Evolutionary conservation across 1,140 invertebrate genomes (phyloP), one percentile per base, ranked within the genome.

Genomic region (Solen grandis): DNA sequence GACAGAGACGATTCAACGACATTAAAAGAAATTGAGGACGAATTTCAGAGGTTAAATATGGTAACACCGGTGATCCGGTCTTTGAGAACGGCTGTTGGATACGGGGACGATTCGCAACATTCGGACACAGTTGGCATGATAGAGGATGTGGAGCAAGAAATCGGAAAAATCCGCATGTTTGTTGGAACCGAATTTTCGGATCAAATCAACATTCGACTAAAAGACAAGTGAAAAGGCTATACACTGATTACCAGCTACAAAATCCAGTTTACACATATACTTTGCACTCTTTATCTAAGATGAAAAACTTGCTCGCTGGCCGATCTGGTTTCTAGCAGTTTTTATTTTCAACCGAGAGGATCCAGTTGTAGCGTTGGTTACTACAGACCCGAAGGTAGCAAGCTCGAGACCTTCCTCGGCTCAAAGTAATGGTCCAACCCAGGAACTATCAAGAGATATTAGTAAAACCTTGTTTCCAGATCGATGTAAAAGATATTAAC

Each of bases 71-170:
- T 74, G 14, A 35, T 27, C 27, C 33, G 38, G 10, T 22, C 27
- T 22, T 76, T 55, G 35, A 27, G 33, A 19, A 60, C 74, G 22
- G 62, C n/a, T n/a, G n/a, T 76, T 35, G 74, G 74, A 3, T 76
- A 65, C 62, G 74, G 74, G 14, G 74, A 76, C 14, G 74, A 76
- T 35, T 63, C 60, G 54, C 55, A 74, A 19, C 74, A 76, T 63
- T 76, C 74, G 46, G 54, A 66, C 31, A 66, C 74, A 38, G 27
- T 41, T 4, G 74, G 66, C 54, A 76, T 76, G 74, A 38, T 76
- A 52, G 35, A 35, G 31, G 54, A 4, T 22, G 27, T 76, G 8
- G 66, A n/a, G n/a, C 27, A 55, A 36, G 5, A 16, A n/a, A 13
- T 65, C 27, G 74, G 74, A 55, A 41, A 60, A 52, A n/a, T 76